Evolutionary conservation across 2,797 vertebrate genomes (phyloP), one percentile per base, ranked within the genome.

Genomic region (Acanthornis magna): DNA sequence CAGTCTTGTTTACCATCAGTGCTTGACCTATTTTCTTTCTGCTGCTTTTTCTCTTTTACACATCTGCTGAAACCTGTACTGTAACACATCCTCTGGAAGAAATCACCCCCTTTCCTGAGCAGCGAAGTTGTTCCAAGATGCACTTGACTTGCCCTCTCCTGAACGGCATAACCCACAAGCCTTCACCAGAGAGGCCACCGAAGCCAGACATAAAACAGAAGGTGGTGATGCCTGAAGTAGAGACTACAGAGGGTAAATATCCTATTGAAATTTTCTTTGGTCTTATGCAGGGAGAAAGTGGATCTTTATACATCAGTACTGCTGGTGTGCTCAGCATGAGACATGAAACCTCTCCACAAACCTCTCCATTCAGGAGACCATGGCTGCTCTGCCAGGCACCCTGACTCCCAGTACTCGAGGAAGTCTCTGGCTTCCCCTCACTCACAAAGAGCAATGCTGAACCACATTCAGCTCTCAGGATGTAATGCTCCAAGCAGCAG

Each of bases 1-100:
- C 40, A 19, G 66, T 86, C 85, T 91, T 92, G 87, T 95, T 97
- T 93, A 87, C 72, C 82, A 76, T 58, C 75, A 79, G 50, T 58
- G 80, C 73, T 91, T 84, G 85, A 75, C 61, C 19, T 1, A 13
- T 61, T 73, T 61, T 66, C 36, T 92, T 81, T 67, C 26, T 88
- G 79, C 79, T 80, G 73, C 50, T 74, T 91, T 95, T 91, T 72
- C 60, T 71, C 78, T 72, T 89, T 91, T 43, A 45, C 29, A 67
- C 23, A 88, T 50, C 47, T 77, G 36, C 34, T 77, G 55, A 83
- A 79, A 60, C 47, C 67, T 82, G 19, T 58, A 22, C 25, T 22
- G 8, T 30, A 85, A 74, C 53, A 75, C 47, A 82, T 61, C 5
- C 38, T 78, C 36, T 67, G 80, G 80, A 96, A 93, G 85, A 73